Base-by-base conservation (phyloP, 2,797 vertebrate species). In the Melanotaenia nigrans region DNA sequence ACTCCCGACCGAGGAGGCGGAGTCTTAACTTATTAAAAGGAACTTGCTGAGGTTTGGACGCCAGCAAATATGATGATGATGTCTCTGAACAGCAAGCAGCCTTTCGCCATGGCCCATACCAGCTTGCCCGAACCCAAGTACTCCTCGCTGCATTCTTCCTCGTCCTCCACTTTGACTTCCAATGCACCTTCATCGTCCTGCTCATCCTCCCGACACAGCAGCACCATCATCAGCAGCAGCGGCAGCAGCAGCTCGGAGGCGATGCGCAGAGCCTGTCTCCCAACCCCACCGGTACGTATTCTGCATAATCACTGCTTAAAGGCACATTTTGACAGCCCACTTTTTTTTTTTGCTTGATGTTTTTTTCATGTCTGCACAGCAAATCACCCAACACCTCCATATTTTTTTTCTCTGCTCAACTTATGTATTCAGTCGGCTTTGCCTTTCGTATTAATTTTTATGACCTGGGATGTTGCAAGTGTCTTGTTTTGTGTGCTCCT, bases 41-140 rank as follows among this genome's bases (percentile, higher is more conserved):
- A 93, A 93, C 92, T 93, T 89, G 90, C 91, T 69, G 91, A 90
- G 88, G 87, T 90, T 92, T 62, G 85, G 90, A 89, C 93, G 90
- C 89, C 92, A 75, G 95, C 92, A 93, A 98, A 95, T 91, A 98
- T 97, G 97, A 99, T 98, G 96, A 99, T 99, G 97, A 98, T 97
- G 89, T 95, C 97, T 94, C 96, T 96, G 95, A 97, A 96, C 96
- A 95, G 94, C 94, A 99, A 99, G 96, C 97, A 98, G 95, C 93
- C 94, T 73, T 99, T 98, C 87, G 92, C 95, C 87, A 95, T 98
- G 97, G 95, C 96, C 35, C 96, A 97, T 92, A 81, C 89, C 92
- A 95, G 95, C 95, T 93, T 98, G 93, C 93, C 96, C 90, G 97
- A 98, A 80, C 92, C 94, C 90, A 98, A 98, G 92, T 98, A 97